These are phyloP conservation scores for Scaptomyza tumidula DNA, from an alignment of 2,888 invertebrate genomes.

Conservation along the genomic window DNA sequence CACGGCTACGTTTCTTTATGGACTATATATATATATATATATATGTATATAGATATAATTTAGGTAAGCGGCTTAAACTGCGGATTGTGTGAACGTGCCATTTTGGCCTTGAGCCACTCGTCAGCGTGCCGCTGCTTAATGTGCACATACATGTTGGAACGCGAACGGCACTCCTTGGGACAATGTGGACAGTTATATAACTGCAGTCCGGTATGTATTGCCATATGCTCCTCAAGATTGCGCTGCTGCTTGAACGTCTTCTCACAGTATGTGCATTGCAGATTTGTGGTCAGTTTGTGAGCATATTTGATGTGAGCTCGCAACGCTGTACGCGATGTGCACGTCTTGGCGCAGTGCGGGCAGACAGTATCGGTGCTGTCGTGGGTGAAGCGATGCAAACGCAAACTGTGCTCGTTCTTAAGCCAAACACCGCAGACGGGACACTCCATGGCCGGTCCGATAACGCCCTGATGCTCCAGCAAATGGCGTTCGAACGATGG, in stretches of 20 bases:
- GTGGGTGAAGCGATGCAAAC: constrained; percentile 69
- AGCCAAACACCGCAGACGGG: constrained; percentile 76
- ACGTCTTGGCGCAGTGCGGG: constrained; percentile 69
- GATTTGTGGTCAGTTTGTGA: constrained; percentile 71
- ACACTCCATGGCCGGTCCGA: constrained; percentile 77
- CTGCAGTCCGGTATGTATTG: constrained; percentile 79
- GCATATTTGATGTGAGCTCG: constrained; percentile 77
- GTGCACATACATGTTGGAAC: constrained; percentile 82
- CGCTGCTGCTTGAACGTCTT: constrained; percentile 78
- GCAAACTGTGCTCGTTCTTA: constrained; percentile 77
- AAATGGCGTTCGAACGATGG: constrained; percentile 77
- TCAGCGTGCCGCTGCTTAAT: constrained; percentile 79
- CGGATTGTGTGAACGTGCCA: constrained; percentile 74
- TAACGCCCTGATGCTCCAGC: constrained; percentile 78
- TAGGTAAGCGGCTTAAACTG: constrained; percentile 56
- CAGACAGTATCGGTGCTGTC: constrained; percentile 67
- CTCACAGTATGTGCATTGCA: constrained; percentile 78
- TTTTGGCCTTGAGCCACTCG: constrained; percentile 79
- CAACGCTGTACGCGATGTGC: constrained; percentile 74
- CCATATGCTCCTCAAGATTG: constrained; percentile 81
- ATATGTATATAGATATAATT: neutral
- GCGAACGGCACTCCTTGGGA: constrained; percentile 80
- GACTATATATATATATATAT: neutral
- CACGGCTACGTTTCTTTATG: neutral
- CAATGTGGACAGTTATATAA: constrained; percentile 81